These are phyloP conservation scores for Uria lomvia DNA, from an alignment of 2,113 vertebrate genomes.

Conservation along the genomic window DNA sequence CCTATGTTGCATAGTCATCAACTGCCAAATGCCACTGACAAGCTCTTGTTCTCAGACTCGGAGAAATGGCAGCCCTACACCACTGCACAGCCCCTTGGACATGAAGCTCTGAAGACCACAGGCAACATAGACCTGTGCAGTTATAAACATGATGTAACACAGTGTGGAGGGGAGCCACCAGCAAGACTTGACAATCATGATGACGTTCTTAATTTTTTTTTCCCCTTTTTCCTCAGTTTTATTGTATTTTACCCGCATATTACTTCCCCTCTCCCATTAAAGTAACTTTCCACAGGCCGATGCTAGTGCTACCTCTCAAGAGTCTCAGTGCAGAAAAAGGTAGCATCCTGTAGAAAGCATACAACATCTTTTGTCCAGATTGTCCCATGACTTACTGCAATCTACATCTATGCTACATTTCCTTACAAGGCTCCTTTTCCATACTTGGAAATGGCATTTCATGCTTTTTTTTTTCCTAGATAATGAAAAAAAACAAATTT, in stretches of 20 bases:
- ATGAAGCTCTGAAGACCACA: background rate
- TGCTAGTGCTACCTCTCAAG: background rate
- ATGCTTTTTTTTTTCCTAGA: background rate
- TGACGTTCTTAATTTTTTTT: background rate
- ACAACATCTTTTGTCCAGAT: background rate
- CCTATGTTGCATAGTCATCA: background rate
- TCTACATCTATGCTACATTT: background rate
- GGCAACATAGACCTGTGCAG: background rate
- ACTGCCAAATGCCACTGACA: background rate
- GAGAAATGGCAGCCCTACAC: background rate
- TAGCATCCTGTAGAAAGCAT: background rate
- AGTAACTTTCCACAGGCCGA: background rate
- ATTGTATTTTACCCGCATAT: background rate
- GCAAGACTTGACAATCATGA: background rate
- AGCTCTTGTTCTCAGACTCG: background rate
- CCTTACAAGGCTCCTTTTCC: background rate
- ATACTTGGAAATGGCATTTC: background rate
- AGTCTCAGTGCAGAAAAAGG: background rate
- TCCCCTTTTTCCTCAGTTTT: background rate
- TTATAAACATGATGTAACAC: background rate
- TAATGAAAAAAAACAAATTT: background rate
- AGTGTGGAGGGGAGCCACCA: background rate
- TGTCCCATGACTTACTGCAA: background rate
- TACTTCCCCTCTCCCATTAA: background rate
- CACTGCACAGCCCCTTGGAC: accelerated